These are phyloP conservation scores for Agonopterix arenella DNA, from an alignment of 2,888 invertebrate genomes.

Conservation along the genomic window DNA sequence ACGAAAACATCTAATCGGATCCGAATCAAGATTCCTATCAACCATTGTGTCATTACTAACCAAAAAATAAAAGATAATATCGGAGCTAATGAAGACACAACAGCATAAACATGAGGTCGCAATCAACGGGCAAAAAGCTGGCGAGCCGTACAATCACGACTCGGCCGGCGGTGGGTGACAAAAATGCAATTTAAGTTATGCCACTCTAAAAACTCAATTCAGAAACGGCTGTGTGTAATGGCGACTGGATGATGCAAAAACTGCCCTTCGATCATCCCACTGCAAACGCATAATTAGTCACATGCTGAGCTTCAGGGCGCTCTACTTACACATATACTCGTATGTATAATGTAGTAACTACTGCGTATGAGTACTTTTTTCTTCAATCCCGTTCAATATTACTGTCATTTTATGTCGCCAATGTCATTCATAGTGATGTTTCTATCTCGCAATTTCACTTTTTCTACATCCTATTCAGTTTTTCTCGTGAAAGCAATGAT, in stretches of 20 bases:
- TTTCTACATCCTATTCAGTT: constrained; percentile 35
- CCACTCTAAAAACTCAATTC: constrained; percentile 62
- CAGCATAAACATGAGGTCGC: constrained; percentile 53
- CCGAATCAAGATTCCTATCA: constrained; percentile 28
- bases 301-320: constrained; percentile 40
- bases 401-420: constrained; percentile 41
- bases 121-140: constrained; percentile 48
- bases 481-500: constrained; percentile 25
- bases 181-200: constrained; percentile 74
- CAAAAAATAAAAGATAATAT: constrained; percentile 24
- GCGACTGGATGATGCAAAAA: constrained; percentile 41
- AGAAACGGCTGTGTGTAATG: constrained; percentile 44
- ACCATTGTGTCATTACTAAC: constrained; percentile 22
- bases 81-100: constrained; percentile 60
- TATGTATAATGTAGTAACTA: constrained; percentile 6
- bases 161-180: constrained; percentile 54
- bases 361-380: constrained; percentile 30
- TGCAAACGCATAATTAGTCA: constrained; percentile 58
- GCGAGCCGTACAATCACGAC: constrained; percentile 31
- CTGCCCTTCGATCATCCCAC: constrained; percentile 38
- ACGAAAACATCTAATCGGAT: constrained; percentile 11
- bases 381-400: constrained; percentile 36
- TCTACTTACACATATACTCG: neutral
- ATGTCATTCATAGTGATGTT: constrained; percentile 49
- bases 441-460: constrained; percentile 48